phyloP scores from a whole-genome alignment of 2,113 vertebrate genomes.

The Edolisoma coerulescens region DNA sequence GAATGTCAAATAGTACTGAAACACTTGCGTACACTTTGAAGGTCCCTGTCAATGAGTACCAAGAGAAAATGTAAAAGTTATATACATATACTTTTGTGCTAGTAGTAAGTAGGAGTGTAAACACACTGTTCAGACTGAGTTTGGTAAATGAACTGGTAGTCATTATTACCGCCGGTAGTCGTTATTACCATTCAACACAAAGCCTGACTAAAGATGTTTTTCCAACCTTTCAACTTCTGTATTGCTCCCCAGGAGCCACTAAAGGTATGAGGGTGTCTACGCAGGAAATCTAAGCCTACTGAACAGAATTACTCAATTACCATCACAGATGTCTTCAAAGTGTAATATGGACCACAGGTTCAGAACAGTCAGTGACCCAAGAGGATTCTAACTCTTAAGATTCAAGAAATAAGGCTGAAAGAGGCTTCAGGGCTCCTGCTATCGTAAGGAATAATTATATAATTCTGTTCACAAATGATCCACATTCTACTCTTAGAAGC shows the following conservation, averaged over 20 bases:
- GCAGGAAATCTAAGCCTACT: not conserved
- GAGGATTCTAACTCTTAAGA: not conserved
- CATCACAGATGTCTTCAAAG: not conserved
- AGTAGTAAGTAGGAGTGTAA: not conserved
- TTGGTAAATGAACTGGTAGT: not conserved
- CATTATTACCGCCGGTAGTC: not conserved
- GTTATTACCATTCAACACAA: not conserved
- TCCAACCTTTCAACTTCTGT: not conserved
- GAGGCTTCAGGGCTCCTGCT: not conserved
- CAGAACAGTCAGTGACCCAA: not conserved
- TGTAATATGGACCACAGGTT: not conserved
- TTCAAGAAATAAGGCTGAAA: not conserved
- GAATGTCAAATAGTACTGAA: not conserved
- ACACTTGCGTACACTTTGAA: not conserved
- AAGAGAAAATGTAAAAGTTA: not conserved
- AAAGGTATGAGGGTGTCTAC: not conserved
- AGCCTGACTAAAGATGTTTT: not conserved
- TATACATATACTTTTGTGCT: not conserved
- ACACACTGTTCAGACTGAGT: not conserved
- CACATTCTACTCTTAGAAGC: not conserved
- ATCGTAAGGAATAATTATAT: not conserved
- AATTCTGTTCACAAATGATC: not conserved
- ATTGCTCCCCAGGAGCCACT: not conserved
- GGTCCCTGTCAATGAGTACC: not conserved
- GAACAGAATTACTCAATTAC: not conserved